Conservation (phyloP, 1,140 invertebrate species). For the Artemia franciscana region DNA sequence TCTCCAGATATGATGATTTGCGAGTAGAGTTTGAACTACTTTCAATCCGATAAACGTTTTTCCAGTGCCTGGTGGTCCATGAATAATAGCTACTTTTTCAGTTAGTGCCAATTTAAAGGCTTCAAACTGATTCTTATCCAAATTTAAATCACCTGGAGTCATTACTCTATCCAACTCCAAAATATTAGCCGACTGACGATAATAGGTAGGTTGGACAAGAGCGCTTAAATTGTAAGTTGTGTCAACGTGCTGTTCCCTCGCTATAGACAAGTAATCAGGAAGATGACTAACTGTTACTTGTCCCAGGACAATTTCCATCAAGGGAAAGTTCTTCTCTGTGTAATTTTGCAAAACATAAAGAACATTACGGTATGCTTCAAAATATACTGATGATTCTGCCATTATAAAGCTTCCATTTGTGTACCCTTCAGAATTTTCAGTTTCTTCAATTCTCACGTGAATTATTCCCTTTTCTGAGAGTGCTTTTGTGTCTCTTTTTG, state of each 20-base stretch:
- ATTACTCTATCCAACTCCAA: neutral
- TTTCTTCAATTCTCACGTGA: slow-evolving; percentile 4
- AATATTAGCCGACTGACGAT: neutral
- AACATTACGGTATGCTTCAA: slow-evolving; percentile 36
- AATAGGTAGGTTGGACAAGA: neutral
- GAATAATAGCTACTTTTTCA: slow-evolving; percentile 42
- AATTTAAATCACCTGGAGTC: slow-evolving; percentile 17
- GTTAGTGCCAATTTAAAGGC: slow-evolving; percentile 32
- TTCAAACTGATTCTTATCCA: slow-evolving; percentile 31
- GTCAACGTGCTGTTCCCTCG: neutral
- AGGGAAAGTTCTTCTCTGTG: slow-evolving; percentile 27
- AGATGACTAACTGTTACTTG: neutral
- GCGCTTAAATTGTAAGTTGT: neutral
- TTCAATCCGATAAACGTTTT: slow-evolving; percentile 51
- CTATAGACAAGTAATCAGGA: slow-evolving; percentile 2
- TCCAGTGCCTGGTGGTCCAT: slow-evolving; percentile 54
- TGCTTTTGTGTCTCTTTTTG: slow-evolving; percentile 26
- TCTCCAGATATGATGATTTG: slow-evolving; percentile 6
- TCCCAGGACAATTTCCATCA: slow-evolving; percentile 32
- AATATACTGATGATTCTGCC: slow-evolving; percentile 36
- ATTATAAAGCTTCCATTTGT: slow-evolving; percentile 25
- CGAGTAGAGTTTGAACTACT: slow-evolving; percentile 31
- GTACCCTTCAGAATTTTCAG: neutral
- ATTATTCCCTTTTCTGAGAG: slow-evolving; percentile 7
- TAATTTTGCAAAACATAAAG: slow-evolving; percentile 31